phyloP scores from a whole-genome alignment of 2,113 vertebrate genomes.

The Corvus moneduloides region DNA sequence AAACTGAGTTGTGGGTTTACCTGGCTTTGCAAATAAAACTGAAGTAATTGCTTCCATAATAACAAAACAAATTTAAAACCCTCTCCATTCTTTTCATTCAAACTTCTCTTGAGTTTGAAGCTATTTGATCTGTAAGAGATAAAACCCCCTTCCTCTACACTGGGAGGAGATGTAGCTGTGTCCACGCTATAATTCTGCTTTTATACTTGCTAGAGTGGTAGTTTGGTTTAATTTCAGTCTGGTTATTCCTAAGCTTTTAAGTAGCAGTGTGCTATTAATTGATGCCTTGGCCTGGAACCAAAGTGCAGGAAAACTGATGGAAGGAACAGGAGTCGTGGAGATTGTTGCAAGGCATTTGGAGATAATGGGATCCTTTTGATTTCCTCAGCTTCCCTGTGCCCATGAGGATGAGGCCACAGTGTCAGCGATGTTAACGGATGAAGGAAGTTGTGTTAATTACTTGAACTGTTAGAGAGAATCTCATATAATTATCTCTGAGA shows the following conservation, averaged over 20 bases:
- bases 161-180: background rate
- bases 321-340: background rate
- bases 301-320: background rate
- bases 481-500: background rate
- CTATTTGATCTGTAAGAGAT: background rate
- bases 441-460: background rate
- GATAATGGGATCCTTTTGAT: background rate
- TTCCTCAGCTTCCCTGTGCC: background rate
- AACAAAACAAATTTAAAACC: background rate
- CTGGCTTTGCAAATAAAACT: background rate
- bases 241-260: background rate
- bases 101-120: background rate
- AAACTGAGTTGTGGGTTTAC: background rate
- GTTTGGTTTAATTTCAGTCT: background rate
- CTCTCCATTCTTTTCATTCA: background rate
- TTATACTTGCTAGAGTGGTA: background rate
- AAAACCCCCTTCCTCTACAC: accelerated
- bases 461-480: background rate
- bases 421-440: background rate
- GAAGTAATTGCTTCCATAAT: background rate
- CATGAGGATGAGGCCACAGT: background rate
- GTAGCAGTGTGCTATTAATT: background rate
- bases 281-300: background rate
- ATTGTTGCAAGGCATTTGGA: background rate
- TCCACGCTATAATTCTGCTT: background rate